Evolutionary conservation across 2,113 vertebrate genomes (phyloP).

Genomic region (Acrocephalus kingi): DNA sequence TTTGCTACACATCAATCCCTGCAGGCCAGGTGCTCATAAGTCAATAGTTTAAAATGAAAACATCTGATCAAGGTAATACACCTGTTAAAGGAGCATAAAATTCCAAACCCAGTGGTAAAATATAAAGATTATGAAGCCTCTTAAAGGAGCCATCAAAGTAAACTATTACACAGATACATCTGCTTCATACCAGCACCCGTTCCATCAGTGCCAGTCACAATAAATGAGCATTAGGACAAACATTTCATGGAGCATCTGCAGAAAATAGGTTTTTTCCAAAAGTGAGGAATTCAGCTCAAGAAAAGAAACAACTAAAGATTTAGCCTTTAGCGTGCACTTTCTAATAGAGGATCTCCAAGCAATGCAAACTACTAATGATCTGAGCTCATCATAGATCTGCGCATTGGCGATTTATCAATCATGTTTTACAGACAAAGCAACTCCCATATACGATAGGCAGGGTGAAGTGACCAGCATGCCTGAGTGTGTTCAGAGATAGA

Average conservation of each 20-base stretch:
- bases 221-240: slow-evolving; percentile 76
- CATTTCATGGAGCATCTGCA: slow-evolving; percentile 57
- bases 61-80: slow-evolving; percentile 78
- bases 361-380: background rate
- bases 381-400: background rate
- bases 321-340: background rate
- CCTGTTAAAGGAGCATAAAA: slow-evolving; percentile 78
- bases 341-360: slow-evolving; percentile 1
- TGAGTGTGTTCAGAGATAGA: background rate
- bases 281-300: slow-evolving; percentile 24
- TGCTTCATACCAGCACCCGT: slow-evolving; percentile 59
- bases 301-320: slow-evolving; percentile 16
- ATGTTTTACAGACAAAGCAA: background rate
- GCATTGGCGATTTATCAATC: background rate
- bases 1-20: slow-evolving; percentile 71
- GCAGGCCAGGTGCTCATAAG: slow-evolving; percentile 78
- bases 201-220: slow-evolving; percentile 72
- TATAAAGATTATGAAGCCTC: slow-evolving; percentile 79
- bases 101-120: slow-evolving; percentile 74
- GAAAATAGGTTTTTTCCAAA: slow-evolving; percentile 36
- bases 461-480: background rate
- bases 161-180: slow-evolving; percentile 79
- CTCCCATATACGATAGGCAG: rapidly evolving
- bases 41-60: slow-evolving; percentile 81
- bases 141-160: slow-evolving; percentile 79